These are phyloP conservation scores for Cheirogaleus medius DNA, from an alignment of 2,113 vertebrate species.

Conservation along the genomic window DNA sequence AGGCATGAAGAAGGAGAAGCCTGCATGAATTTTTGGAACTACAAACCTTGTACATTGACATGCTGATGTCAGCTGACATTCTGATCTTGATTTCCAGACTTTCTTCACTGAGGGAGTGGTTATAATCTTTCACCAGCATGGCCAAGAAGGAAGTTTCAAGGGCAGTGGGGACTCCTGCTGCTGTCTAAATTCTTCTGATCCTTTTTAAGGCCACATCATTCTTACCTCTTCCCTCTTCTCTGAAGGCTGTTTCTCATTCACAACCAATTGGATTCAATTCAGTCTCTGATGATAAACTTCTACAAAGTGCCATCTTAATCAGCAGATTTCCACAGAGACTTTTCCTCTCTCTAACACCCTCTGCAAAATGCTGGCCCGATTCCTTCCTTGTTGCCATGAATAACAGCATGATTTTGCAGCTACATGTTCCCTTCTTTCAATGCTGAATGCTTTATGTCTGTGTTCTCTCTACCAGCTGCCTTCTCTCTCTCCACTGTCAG, in stretches of 20 bases:
- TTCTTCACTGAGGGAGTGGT: background rate
- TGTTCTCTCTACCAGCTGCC: conserved; percentile 48
- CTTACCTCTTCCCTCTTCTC: background rate
- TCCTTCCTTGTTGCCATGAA: conserved; percentile 50
- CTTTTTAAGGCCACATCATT: background rate
- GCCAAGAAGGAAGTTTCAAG: background rate
- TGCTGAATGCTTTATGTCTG: background rate
- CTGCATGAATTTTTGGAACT: background rate
- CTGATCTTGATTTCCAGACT: background rate
- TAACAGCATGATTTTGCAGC: conserved; percentile 63
- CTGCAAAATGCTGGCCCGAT: conserved; percentile 42
- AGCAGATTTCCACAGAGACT: conserved; percentile 40
- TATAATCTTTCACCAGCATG: background rate
- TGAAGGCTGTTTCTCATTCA: background rate
- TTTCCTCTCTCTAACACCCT: background rate
- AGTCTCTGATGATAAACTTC: conserved; percentile 31
- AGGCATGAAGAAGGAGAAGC: background rate
- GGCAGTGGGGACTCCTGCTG: background rate
- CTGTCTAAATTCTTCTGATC: background rate
- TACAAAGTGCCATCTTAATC: background rate
- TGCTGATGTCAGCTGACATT: background rate
- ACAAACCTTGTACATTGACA: background rate
- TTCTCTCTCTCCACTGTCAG: conserved; percentile 50
- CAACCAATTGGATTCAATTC: background rate
- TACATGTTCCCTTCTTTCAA: conserved; percentile 13